Evolutionary conservation across 2,797 vertebrate genomes (phyloP), one percentile per base, ranked within the genome.

Genomic region (Tokudaia tokunoshimensis): DNA sequence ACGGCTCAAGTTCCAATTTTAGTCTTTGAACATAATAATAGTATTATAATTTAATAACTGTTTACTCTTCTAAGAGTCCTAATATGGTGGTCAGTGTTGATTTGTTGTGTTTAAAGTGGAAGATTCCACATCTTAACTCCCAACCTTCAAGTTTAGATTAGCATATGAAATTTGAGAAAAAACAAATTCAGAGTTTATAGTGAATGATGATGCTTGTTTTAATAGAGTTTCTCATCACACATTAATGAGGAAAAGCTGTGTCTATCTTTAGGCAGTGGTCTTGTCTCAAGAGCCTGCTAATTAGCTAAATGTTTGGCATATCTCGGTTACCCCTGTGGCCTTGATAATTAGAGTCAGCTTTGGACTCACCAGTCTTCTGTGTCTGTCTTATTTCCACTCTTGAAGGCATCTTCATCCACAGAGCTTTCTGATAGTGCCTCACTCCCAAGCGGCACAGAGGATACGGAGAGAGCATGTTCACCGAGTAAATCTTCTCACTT

Each of bases 251-350:
- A 89, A 96, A 96, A 91, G 52, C 67, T 92, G 89, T 86, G 44
- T 82, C 74, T 97, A 14, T 96, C 81, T 95, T 94, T 85, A 95
- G 92, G 93, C 44, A 6, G 80, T 37, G 57, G 88, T 97, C 96
- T 95, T 88, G 85, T 92, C 95, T 95, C 95, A 83, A 93, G 96
- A 93, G 95, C 44, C 88, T 65, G 67, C 96, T 97, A 97, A 98
- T 97, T 95, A 97, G 82, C 90, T 92, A 89, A 96, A 96, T 94
- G 85, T 97, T 97, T 95, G 63, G 88, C 93, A 29, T 93, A 88
- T 88, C 96, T 97, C 92, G 70, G 88, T 96, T 78, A 96, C 90
- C 93, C 84, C 31, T 15, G 88, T 80, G 88, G 88, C 86, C 63
- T 79, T 63, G 67, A 14, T 94, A 94, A 97, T 97, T 97, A 96